Evolutionary conservation across 1,140 invertebrate genomes (phyloP), one percentile per base, ranked within the genome.

Genomic region (Diorhabda elongata): DNA sequence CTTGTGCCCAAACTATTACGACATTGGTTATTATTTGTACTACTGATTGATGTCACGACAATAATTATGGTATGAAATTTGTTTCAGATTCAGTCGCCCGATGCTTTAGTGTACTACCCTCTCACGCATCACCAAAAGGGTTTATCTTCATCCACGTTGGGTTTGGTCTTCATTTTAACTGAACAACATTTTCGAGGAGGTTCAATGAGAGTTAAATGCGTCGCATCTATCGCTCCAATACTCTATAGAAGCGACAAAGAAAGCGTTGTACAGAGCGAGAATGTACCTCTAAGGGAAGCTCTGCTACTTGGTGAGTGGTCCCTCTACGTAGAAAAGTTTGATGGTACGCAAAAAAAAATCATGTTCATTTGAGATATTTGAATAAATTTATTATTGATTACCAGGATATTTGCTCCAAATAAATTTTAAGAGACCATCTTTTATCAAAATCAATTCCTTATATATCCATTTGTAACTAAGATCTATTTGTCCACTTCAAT

Each of bases 171-270:
- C 75, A 80, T 77, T 26, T 80, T 87, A 52, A 79, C 80, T 73
- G 74, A 81, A 57, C 76, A 81, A 2, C 84, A 87, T 76, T 85
- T 87, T 74, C 75, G 80, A 44, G 82, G 83, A 5, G 86, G 86
- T 61, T 83, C 81, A 7, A 86, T 88, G 84, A 83, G 82, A 69
- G 84, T 87, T 44, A 84, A 86, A 73, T 88, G 87, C 75, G 79
- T 87, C 52, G 86, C 87, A 5, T 85, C 83, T 64, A 79, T 88
- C 71, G 86, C 85, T 3, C 85, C 86, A 3, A 81, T 85, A 3
- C 76, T 87, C 11, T 87, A 85, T 84, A 81, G 83, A 70, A 83
- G 83, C n/a, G 85, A 85, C 74, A 81, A 81, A 68, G 84, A 86
- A 71, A 84, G 82, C 69, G 81, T 85, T 2, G 79, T 87, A 2